A percentile compares a stretch with the other conserved stretches of the same genome.
Conservation (phyloP, 2,113 vertebrate genomes). For the Cyprinodon variegatus region DNA sequence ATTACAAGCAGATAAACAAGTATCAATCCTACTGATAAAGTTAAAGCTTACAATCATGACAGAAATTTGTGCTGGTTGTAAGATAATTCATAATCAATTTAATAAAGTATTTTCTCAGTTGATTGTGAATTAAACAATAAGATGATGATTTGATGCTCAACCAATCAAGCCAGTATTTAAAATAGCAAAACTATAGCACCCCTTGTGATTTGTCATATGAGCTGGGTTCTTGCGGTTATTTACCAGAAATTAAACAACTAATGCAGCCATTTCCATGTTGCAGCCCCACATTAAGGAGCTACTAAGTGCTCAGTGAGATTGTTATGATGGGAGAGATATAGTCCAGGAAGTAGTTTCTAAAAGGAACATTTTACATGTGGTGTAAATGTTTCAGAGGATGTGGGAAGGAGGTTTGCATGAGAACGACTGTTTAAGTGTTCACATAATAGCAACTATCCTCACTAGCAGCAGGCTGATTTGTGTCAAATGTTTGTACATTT, state of each 20-base stretch:
- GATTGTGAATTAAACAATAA: slow-evolving; percentile 32
- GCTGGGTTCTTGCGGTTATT: slow-evolving; percentile 51
- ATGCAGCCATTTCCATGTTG: slow-evolving; percentile 63
- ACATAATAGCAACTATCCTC: background rate
- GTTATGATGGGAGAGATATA: slow-evolving; percentile 24
- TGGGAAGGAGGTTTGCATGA: background rate
- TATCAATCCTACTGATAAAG: slow-evolving; percentile 13
- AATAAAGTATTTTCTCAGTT: slow-evolving; percentile 34
- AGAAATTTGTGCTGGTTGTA: slow-evolving; percentile 3
- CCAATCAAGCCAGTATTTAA: slow-evolving; percentile 32
- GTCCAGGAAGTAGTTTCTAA: slow-evolving; percentile 21
- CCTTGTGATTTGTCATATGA: slow-evolving; percentile 41
- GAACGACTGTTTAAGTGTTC: background rate
- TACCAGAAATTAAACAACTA: slow-evolving; percentile 61
- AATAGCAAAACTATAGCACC: slow-evolving; percentile 28
- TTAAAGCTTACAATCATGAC: slow-evolving; percentile 2
- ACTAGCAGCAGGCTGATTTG: background rate
- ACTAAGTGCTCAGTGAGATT: slow-evolving; percentile 44
- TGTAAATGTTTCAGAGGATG: slow-evolving; percentile 7
- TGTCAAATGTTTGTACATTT: background rate
- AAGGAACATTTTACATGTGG: background rate
- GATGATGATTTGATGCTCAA: slow-evolving; percentile 38
- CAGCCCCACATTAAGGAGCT: slow-evolving; percentile 27
- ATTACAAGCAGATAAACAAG: slow-evolving; percentile 14
- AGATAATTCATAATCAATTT: slow-evolving; percentile 21